Percentiles rank a stretch among this genome's conserved stretches.
These are phyloP conservation scores for Aplochiton taeniatus DNA, from an alignment of 2,797 vertebrate genomes.

Conservation along the genomic window DNA sequence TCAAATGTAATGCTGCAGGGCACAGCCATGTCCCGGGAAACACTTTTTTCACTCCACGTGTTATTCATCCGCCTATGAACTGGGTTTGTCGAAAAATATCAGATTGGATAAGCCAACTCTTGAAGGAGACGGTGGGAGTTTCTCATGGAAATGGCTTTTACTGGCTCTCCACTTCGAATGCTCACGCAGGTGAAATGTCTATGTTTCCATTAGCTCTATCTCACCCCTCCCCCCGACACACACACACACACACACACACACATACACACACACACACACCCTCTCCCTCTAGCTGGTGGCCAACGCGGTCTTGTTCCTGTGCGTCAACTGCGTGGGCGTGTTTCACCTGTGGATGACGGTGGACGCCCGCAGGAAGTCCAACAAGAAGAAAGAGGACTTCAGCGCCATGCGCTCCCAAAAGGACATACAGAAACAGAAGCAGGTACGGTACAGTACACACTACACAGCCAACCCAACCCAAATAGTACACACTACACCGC, in stretches of 20 bases:
- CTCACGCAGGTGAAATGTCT: no score
- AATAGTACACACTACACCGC: no score
- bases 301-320: slow-evolving; percentile 81
- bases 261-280: neutral
- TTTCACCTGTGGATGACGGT: slow-evolving; percentile 84
- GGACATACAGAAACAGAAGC: slow-evolving; percentile 83
- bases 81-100: no score
- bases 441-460: slow-evolving; percentile 67
- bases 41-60: no score
- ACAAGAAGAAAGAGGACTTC: slow-evolving; percentile 81
- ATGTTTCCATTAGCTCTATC: no score
- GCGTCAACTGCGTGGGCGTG: slow-evolving; percentile 81
- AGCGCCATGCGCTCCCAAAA: slow-evolving; percentile 76
- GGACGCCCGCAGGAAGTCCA: slow-evolving; percentile 76
- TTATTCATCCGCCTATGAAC: no score
- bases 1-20: slow-evolving; percentile 22
- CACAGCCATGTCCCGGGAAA: no score
- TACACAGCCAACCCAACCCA: no score
- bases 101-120: no score
- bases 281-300: slow-evolving; percentile 77
- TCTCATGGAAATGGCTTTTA: no score
- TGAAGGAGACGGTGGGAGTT: no score
- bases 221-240: neutral
- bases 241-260: neutral
- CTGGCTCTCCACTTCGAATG: no score